Evolutionary conservation across 2,797 vertebrate species (phyloP).

Genomic region (Lutjanus argentimaculatus): DNA sequence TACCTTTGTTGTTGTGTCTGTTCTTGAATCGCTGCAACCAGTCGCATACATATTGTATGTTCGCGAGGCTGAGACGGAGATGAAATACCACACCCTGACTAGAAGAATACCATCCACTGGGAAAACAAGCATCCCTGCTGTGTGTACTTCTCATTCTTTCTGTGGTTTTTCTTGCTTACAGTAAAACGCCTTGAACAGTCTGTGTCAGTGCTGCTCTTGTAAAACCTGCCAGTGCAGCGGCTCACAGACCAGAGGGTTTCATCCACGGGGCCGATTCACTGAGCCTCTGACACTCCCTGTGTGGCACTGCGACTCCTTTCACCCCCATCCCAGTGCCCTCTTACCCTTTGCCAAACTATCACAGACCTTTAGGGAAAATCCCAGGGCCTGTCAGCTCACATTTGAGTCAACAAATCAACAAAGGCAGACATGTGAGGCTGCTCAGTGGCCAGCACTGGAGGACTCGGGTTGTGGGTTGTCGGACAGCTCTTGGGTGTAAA

Average conservation of each 20-base stretch:
- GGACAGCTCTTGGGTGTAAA: slow-evolving; percentile 15
- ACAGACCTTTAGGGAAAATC: slow-evolving; percentile 66
- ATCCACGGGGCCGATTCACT: slow-evolving; percentile 60
- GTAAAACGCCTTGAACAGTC: slow-evolving; percentile 60
- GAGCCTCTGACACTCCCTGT: slow-evolving; percentile 47
- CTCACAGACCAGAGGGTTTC: slow-evolving; percentile 66
- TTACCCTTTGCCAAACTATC: slow-evolving; percentile 54
- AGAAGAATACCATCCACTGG: slow-evolving; percentile 43
- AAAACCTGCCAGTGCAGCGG: slow-evolving; percentile 52
- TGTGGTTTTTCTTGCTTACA: slow-evolving; percentile 43
- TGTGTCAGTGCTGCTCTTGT: slow-evolving; percentile 60
- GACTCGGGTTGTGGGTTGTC: slow-evolving; percentile 2
- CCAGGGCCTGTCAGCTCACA: slow-evolving; percentile 72
- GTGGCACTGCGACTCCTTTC: slow-evolving; percentile 43
- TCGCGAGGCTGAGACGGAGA: slow-evolving; percentile 36
- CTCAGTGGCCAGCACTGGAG: slow-evolving; percentile 28
- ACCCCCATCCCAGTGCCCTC: not conserved
- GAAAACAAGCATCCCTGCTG: slow-evolving; percentile 53
- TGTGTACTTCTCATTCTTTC: slow-evolving; percentile 19
- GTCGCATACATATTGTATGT: slow-evolving; percentile 49
- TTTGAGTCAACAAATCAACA: slow-evolving; percentile 68
- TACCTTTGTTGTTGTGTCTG: slow-evolving; percentile 36
- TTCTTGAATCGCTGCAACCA: slow-evolving; percentile 34
- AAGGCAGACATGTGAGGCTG: slow-evolving; percentile 37
- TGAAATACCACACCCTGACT: slow-evolving; percentile 54